These are phyloP conservation scores for Aphelenchoides bicaudatus DNA, from an alignment of 2,888 invertebrate species.

Conservation along the genomic window DNA sequence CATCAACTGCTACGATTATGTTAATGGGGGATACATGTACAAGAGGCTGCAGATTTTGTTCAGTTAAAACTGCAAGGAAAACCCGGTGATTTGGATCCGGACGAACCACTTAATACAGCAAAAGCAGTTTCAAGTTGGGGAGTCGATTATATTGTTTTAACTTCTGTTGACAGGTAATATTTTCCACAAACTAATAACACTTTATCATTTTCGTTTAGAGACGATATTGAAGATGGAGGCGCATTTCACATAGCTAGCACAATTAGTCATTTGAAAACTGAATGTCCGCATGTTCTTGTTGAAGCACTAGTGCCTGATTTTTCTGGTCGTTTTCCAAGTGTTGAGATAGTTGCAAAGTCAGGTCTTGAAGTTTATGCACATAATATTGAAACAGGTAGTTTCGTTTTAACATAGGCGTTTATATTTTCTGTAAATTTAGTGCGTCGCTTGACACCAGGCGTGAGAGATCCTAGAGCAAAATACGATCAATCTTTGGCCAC, in stretches of 20 bases:
- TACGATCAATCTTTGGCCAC: constrained; percentile 83
- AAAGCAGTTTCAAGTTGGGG: constrained; percentile 88
- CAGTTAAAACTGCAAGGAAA: constrained; percentile 88
- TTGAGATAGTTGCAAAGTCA: constrained; percentile 65
- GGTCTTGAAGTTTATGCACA: constrained; percentile 96
- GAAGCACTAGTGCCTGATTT: constrained; percentile 97
- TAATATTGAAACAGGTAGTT: constrained; percentile 96
- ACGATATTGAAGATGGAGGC: constrained; percentile 88
- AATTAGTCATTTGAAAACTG: constrained; percentile 77
- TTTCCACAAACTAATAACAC: neutral
- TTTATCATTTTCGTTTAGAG: constrained; percentile 64
- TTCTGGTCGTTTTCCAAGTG: constrained; percentile 73
- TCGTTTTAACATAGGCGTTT: neutral
- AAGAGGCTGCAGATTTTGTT: constrained; percentile 92
- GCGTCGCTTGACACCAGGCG: constrained; percentile 63
- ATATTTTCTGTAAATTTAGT: no score
- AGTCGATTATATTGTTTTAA: constrained; percentile 91
- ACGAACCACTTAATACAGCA: constrained; percentile 88
- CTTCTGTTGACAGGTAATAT: constrained; percentile 81
- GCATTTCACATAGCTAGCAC: constrained; percentile 88
- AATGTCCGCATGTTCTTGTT: constrained; percentile 77
- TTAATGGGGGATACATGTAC: constrained; percentile 98
- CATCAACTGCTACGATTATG: constrained; percentile 99
- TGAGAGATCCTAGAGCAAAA: constrained; percentile 86
- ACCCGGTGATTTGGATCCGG: constrained; percentile 82